A percentile compares a stretch with the other conserved stretches of the same genome.
phyloP scores from a whole-genome alignment of 2,113 vertebrate species.

The Bufo gargarizans region DNA sequence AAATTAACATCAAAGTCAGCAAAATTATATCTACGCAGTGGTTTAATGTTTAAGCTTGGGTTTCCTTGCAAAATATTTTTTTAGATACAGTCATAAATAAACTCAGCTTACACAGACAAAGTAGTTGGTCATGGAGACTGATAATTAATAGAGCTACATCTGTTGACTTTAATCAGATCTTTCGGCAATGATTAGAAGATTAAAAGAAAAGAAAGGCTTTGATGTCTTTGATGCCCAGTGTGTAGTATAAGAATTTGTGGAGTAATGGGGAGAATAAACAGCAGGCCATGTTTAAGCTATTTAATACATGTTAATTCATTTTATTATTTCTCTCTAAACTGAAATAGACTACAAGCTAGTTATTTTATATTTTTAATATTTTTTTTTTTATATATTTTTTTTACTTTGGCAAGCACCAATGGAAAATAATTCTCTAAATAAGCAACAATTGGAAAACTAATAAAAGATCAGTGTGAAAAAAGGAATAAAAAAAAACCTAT shows the following conservation, averaged over 20 bases:
- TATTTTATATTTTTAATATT: background rate
- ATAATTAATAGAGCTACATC: conserved; percentile 8
- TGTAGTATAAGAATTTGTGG: background rate
- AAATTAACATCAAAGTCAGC: no score
- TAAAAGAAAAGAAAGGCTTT: background rate
- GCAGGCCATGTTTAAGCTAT: background rate
- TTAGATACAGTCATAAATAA: background rate
- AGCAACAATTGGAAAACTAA: background rate
- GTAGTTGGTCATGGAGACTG: background rate
- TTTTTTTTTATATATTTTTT: no score
- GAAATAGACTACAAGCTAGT: background rate
- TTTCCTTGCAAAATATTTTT: background rate
- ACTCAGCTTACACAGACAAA: background rate
- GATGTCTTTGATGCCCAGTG: conserved; percentile 20
- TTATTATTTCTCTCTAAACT: background rate
- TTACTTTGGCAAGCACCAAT: background rate
- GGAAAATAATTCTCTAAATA: background rate
- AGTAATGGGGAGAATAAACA: conserved; percentile 17
- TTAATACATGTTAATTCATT: background rate
- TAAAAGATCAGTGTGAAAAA: background rate
- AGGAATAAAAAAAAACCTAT: background rate
- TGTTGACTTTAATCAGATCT: background rate
- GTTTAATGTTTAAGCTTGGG: background rate
- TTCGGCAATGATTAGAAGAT: conserved; percentile 8
- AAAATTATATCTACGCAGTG: no score